Evolutionary conservation across 2,113 vertebrate genomes (phyloP), one percentile per base, ranked within the genome.

Genomic region (Recurvirostra avosetta): DNA sequence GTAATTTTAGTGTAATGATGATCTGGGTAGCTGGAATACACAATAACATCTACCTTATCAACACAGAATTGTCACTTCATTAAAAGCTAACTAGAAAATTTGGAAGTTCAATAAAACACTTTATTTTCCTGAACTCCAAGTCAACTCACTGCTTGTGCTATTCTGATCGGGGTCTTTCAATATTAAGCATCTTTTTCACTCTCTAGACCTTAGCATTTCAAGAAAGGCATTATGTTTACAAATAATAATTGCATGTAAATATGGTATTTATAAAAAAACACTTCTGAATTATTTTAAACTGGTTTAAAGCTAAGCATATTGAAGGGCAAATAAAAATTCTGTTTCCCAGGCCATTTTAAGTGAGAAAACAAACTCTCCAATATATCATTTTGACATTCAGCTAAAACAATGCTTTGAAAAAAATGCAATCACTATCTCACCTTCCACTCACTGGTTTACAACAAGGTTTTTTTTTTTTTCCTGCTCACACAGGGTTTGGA

Each of bases 161-260:
- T 30, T 68, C n/a, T 49, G 22, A 71, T 65, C 2, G 2, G 14
- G 90, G 14, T 36, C 66, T 49, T 79, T 61, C 34, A 50, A 7
- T 59, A 56, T 55, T 4, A 36, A 74, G 22, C 25, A 61, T 67
- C 55, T 47, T 88, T 49, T 70, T 63, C 77, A 87, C 77, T 93
- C 90, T 96, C 97, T 97, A 97, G 96, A 97, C 96, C 82, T 97
- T 90, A 97, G 87, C 96, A 97, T 97, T 96, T 97, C 96, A 93
- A 97, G 92, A 97, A 91, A 95, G 96, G 94, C 74, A 95, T 94
- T 94, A 95, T 40, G 78, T 88, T 97, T 92, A 91, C 92, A 96
- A 96, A 95, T 95, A 93, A 96, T 91, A 88, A 95, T 78, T 94
- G 80, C 59, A 97, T 96, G 96, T 97, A 97, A 98, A 98, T 97